A percentile compares a stretch with the other conserved stretches of the same genome.
phyloP scores from a whole-genome alignment of 2,113 vertebrate species.

The Cinclus mexicanus region DNA sequence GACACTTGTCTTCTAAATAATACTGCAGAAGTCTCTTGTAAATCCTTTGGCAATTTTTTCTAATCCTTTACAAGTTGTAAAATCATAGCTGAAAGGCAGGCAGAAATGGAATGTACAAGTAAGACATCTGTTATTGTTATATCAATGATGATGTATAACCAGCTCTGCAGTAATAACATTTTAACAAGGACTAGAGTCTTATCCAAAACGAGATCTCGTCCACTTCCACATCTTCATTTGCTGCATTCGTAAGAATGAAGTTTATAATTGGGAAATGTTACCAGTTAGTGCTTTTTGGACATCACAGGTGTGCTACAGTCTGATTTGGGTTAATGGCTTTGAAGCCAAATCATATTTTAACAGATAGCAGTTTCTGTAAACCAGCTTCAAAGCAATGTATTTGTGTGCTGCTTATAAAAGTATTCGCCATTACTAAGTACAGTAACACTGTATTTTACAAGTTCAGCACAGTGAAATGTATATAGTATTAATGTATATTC shows the following conservation, averaged over 20 bases:
- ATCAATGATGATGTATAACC: conserved; percentile 74
- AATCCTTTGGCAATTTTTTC: conserved; percentile 74
- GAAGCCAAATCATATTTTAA: neutral
- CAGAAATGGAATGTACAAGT: conserved; percentile 71
- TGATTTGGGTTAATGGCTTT: conserved; percentile 66
- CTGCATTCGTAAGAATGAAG: conserved; percentile 69
- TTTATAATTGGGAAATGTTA: conserved; percentile 74
- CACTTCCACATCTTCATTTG: conserved; percentile 65
- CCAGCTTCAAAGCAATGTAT: neutral
- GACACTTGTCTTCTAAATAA: conserved; percentile 69
- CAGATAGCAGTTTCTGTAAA: neutral
- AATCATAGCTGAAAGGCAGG: conserved; percentile 74
- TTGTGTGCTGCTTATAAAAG: neutral
- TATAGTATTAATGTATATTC: neutral
- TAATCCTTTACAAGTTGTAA: conserved; percentile 72
- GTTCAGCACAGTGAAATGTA: neutral
- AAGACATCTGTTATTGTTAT: conserved; percentile 79
- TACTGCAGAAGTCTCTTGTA: conserved; percentile 63
- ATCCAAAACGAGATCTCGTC: conserved; percentile 74
- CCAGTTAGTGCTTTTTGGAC: conserved; percentile 64
- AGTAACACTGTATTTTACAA: neutral
- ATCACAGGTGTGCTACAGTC: conserved; percentile 53
- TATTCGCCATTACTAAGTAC: neutral
- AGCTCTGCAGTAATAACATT: conserved; percentile 73
- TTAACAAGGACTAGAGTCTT: conserved; percentile 72